Conservation (phyloP, 2,888 invertebrate species). For the Osedax fenrisi region DNA sequence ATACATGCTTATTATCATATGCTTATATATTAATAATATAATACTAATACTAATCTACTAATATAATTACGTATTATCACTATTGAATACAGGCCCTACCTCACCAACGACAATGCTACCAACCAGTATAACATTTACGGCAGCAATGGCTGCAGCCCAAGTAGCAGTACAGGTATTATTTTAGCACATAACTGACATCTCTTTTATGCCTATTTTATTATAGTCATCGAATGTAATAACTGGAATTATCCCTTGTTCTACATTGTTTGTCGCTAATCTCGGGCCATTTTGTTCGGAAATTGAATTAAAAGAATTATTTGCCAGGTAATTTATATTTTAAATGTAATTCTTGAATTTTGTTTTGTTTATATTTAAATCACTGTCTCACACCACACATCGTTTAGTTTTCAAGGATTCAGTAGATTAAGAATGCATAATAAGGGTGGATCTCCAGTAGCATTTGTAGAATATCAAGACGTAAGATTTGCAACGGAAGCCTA, state of each 20-base stretch:
- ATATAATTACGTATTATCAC: no score
- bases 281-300: constrained; percentile 95
- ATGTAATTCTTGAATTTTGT: background rate
- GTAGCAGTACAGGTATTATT: no score
- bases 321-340: constrained; percentile 61
- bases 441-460: constrained; percentile 83
- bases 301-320: constrained; percentile 92
- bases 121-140: no score
- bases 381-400: constrained; percentile 23
- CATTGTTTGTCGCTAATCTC: constrained; percentile 93
- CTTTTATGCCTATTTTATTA: no score
- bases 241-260: constrained; percentile 86
- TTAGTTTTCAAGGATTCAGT: constrained; percentile 93
- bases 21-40: no score
- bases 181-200: no score
- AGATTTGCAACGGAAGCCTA: constrained; percentile 80
- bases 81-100: no score
- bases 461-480: constrained; percentile 77
- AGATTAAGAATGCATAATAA: constrained; percentile 75
- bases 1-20: no score
- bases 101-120: no score
- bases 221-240: no score
- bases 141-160: no score
- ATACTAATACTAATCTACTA: no score
- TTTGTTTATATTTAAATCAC: background rate